phyloP scores from a whole-genome alignment of 37 sponge, comb jelly and placozoan genomes.

The Spongia lamella region DNA sequence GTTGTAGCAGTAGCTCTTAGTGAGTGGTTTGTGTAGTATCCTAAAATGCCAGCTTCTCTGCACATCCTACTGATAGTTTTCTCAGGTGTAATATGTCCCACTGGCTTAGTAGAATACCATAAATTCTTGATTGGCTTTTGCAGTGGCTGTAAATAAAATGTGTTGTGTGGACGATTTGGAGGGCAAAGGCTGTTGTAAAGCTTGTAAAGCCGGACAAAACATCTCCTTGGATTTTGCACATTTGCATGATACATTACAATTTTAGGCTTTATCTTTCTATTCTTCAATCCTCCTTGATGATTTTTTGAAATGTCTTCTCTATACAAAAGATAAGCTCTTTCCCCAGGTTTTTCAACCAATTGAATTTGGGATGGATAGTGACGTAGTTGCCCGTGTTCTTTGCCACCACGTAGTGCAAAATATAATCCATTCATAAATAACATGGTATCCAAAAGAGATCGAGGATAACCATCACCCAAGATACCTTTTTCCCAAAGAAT shows the following conservation, averaged over 20 bases:
- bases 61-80: not conserved
- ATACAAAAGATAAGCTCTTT: conserved; percentile 15
- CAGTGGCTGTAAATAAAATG: conserved; percentile 32
- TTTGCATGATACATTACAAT: no score
- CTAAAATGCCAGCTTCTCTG: conserved; percentile 10
- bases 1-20: conserved; percentile 31
- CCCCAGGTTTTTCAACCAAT: no score
- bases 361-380: conserved; percentile 15
- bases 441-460: conserved; percentile 33
- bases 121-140: conserved; percentile 1
- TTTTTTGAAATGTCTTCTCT: conserved; percentile 44
- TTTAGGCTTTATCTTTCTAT: no score
- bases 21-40: conserved; percentile 34
- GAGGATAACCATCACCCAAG: no score
- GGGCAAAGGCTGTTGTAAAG: conserved; percentile 11
- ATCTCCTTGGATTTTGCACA: no score
- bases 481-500: no score
- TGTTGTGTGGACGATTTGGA: conserved; percentile 1
- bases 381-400: conserved; percentile 40
- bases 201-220: conserved; percentile 25
- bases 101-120: conserved; percentile 18
- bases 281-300: no score
- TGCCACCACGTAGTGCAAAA: no score
- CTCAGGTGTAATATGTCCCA: conserved; percentile 12
- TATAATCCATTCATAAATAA: conserved; percentile 19